Percentiles rank a stretch among this genome's conserved stretches.
Conservation (phyloP, 2,113 vertebrate genomes). For the Pycnonotus jocosus region DNA sequence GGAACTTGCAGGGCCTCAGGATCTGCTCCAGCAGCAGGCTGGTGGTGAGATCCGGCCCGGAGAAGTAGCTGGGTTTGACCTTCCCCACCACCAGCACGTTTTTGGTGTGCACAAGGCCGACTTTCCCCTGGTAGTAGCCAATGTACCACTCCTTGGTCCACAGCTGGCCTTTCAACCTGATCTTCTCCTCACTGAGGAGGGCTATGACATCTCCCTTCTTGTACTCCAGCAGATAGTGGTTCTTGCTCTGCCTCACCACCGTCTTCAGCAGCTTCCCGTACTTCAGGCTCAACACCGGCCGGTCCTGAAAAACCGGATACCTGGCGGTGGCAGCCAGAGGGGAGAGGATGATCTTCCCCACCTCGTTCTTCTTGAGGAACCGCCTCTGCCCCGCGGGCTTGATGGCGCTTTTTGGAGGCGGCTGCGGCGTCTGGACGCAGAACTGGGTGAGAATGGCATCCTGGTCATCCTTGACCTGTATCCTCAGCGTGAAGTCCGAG, state of each 20-base stretch:
- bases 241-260: constrained; percentile 90
- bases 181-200: constrained; percentile 90
- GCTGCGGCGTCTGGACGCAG: constrained; percentile 89
- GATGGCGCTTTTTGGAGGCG: constrained; percentile 83
- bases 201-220: constrained; percentile 90
- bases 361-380: constrained; percentile 95
- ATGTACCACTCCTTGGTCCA: constrained; percentile 99
- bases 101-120: constrained; percentile 90
- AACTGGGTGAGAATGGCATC: constrained; percentile 89
- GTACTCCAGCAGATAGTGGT: constrained; percentile 92
- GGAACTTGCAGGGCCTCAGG: constrained; percentile 90
- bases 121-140: constrained; percentile 89
- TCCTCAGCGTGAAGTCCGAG: constrained; percentile 87
- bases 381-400: constrained; percentile 81
- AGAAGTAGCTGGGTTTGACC: constrained; percentile 80
- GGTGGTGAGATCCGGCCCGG: constrained; percentile 87
- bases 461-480: constrained; percentile 88
- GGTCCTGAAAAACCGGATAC: constrained; percentile 91
- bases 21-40: constrained; percentile 87
- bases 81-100: constrained; percentile 90
- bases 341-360: constrained; percentile 90
- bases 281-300: constrained; percentile 82
- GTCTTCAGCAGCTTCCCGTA: constrained; percentile 93
- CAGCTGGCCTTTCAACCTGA: constrained; percentile 89
- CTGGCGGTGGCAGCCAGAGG: constrained; percentile 82